Evolutionary conservation across 2,113 vertebrate species (phyloP), one percentile per base, ranked within the genome.

Genomic region (Lonchura striata): DNA sequence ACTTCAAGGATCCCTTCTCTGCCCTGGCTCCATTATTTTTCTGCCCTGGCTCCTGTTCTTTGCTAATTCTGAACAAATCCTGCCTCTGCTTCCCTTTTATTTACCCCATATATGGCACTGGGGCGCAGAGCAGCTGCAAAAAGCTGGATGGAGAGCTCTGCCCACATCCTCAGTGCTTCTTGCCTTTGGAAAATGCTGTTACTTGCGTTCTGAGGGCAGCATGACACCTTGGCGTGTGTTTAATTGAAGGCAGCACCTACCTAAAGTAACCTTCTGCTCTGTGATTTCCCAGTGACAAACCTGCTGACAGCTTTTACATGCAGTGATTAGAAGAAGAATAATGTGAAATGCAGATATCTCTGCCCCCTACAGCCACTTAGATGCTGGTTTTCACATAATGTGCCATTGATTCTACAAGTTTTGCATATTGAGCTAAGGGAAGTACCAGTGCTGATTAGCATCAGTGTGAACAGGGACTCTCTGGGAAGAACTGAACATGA

Each of bases 131-230:
- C 15, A 16, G 44, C 84, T 72, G 69, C 39, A 27, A 33, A 24
- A 57, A 57, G n/a, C 50, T 15, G 41, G 13, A 4, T 86, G 69
- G 46, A 61, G 68, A 78, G 11, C 42, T 15, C 57, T 87, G 74
- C 69, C 33, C 39, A 1, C 0, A 0, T 46, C 18, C 10, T 23
- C 39, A 11, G 17, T 25, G 52, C 61, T 68, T n/a, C 75, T 54
- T 75, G 68, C 63, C 50, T 82, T 30, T 50, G 28, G 47, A 17
- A 24, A 68, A 49, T 15, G 2, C 13, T 85, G 25, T n/a, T n/a
- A 11, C 14, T 64, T 52, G 25, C 56, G 2, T 37, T 9, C 15
- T 50, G 64, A 84, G 65, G 33, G 11, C 77, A 70, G 27, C 28
- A 4, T 14, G 37, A n/a, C 42, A 35, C 30, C 20, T 53, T 31